phyloP scores from a whole-genome alignment of 2,797 vertebrate genomes.

The Crypturellus tataupa region DNA sequence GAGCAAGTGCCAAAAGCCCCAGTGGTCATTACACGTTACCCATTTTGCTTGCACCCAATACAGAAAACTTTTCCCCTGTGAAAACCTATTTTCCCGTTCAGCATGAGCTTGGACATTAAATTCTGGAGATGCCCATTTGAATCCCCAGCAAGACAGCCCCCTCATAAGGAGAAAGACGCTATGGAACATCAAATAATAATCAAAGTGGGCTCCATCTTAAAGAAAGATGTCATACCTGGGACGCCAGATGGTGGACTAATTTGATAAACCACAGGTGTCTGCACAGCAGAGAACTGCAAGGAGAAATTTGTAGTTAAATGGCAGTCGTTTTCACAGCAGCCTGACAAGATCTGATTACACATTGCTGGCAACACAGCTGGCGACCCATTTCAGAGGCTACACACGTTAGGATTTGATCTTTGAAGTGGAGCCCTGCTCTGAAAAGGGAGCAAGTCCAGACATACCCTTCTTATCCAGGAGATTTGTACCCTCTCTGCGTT shows the following conservation, averaged over 20 bases:
- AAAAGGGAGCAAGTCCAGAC: neutral
- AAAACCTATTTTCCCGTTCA: neutral
- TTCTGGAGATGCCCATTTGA: neutral
- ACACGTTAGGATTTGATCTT: neutral
- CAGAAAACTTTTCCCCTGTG: neutral
- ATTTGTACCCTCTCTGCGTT: too few species aligned
- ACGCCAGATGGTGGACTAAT: constrained; percentile 76
- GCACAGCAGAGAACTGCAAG: constrained; percentile 77
- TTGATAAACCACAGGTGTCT: constrained; percentile 79
- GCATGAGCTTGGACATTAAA: neutral
- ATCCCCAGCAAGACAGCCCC: neutral
- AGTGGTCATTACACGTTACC: fast-evolving
- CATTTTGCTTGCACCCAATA: neutral
- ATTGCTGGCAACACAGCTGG: neutral
- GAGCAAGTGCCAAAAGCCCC: neutral
- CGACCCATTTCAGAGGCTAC: neutral
- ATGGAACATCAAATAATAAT: neutral
- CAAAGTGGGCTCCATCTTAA: neutral
- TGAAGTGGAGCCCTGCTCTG: neutral
- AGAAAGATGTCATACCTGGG: constrained; percentile 75
- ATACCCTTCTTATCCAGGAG: neutral
- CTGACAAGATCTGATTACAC: neutral
- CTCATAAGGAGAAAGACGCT: neutral
- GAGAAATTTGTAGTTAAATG: constrained; percentile 41
- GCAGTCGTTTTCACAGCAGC: neutral